A percentile compares a stretch with the other conserved stretches of the same genome.
Conservation (phyloP, 2,113 vertebrate genomes). For the Rissa tridactyla region DNA sequence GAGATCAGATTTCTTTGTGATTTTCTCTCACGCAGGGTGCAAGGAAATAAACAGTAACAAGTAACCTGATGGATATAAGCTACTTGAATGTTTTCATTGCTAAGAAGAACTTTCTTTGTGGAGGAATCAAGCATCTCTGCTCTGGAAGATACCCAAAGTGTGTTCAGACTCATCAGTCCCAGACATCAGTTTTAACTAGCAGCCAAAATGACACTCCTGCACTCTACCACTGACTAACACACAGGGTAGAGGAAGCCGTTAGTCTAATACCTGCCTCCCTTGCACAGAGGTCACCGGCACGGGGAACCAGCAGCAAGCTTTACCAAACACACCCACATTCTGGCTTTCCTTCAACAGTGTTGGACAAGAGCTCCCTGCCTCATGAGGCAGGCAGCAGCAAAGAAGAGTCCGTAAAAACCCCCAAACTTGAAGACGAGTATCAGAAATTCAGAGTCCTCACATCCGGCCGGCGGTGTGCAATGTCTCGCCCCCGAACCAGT, state of each 20-base stretch:
- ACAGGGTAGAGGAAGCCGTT: slow-evolving; percentile 20
- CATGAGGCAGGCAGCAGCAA: slow-evolving; percentile 31
- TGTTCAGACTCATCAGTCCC: slow-evolving; percentile 29
- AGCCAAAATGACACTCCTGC: slow-evolving; percentile 54
- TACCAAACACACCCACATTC: slow-evolving; percentile 54
- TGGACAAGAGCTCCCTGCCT: slow-evolving; percentile 76
- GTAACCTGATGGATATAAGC: background rate
- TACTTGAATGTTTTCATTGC: background rate
- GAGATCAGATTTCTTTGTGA: slow-evolving; percentile 5
- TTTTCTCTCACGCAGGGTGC: background rate
- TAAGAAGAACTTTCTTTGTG: background rate
- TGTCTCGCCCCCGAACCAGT: slow-evolving; percentile 59
- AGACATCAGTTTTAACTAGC: slow-evolving; percentile 41
- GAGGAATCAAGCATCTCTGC: background rate
- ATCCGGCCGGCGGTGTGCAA: slow-evolving; percentile 59
- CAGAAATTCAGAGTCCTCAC: slow-evolving; percentile 59
- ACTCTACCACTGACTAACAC: background rate
- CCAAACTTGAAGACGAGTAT: slow-evolving; percentile 50
- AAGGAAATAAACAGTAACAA: slow-evolving; percentile 15
- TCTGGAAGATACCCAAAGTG: slow-evolving; percentile 23
- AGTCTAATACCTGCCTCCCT: slow-evolving; percentile 27
- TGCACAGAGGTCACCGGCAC: slow-evolving; percentile 15
- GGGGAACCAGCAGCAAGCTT: slow-evolving; percentile 45
- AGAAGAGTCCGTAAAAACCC: slow-evolving; percentile 44
- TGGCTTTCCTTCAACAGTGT: slow-evolving; percentile 77